These are phyloP conservation scores for Monopis laevigella DNA, from an alignment of 2,888 invertebrate genomes.

Conservation along the genomic window DNA sequence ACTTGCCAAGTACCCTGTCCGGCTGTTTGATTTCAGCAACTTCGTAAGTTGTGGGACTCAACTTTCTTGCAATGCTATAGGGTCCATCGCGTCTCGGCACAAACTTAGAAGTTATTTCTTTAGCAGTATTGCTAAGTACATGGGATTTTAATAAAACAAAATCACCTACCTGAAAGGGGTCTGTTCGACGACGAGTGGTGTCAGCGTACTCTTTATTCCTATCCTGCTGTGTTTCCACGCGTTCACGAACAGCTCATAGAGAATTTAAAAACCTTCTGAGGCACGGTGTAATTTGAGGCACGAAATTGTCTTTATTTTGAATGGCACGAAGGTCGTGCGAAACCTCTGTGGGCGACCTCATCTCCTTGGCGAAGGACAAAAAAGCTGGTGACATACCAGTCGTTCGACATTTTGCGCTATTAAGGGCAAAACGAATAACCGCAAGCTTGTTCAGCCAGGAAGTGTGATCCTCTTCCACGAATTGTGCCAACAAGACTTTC, in stretches of 20 bases:
- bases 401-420: constrained; percentile 21
- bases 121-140: neutral
- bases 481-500: neutral
- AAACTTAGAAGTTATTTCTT: neutral
- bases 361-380: constrained; percentile 25
- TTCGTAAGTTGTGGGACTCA: neutral
- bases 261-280: constrained; percentile 8
- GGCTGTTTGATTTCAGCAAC: neutral
- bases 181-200: neutral
- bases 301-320: too few relatives aligned
- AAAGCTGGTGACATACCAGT: too few relatives aligned
- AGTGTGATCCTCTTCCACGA: neutral
- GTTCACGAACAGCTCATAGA: constrained; percentile 1
- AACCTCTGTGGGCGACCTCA: constrained; percentile 21
- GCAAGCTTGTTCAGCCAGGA: constrained; percentile 12
- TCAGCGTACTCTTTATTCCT: too few relatives aligned
- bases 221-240: too few relatives aligned
- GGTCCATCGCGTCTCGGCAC: neutral
- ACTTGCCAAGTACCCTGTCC: neutral
- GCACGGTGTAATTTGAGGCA: constrained; percentile 20
- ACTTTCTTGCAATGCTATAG: neutral
- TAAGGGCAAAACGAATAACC: constrained; percentile 26
- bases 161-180: neutral
- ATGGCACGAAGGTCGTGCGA: constrained; percentile 14
- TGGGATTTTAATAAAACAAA: too few relatives aligned